A percentile compares a stretch with the other conserved stretches of the same genome.
Conservation (phyloP, 2,888 invertebrate species). For the Nemotelus nigrinus region DNA sequence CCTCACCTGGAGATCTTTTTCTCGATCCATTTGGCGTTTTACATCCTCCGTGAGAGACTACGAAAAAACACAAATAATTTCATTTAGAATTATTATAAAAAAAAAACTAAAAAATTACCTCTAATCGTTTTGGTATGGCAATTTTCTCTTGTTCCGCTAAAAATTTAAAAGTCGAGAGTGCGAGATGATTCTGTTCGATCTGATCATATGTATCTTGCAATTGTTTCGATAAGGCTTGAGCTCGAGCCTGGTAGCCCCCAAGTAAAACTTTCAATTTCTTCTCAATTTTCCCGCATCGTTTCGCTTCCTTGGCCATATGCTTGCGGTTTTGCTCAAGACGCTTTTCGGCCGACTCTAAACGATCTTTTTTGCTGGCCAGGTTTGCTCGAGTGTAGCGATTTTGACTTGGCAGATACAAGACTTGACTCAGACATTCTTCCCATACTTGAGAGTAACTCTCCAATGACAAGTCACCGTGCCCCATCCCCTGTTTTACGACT, state of each 20-base stretch:
- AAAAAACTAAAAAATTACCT: conserved; percentile 67
- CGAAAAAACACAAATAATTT: background rate
- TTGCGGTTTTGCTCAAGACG: conserved; percentile 90
- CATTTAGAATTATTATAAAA: conserved; percentile 10
- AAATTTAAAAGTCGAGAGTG: conserved; percentile 90
- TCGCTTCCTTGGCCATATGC: conserved; percentile 97
- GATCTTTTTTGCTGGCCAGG: conserved; percentile 94
- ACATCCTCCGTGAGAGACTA: conserved; percentile 92
- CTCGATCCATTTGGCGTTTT: conserved; percentile 89
- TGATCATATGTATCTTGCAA: conserved; percentile 88
- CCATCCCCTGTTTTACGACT: conserved; percentile 91
- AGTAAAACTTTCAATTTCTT: conserved; percentile 96
- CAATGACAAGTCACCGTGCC: conserved; percentile 90
- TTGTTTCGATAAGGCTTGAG: conserved; percentile 88
- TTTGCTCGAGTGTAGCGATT: conserved; percentile 93
- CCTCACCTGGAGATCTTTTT: conserved; percentile 84
- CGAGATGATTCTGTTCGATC: conserved; percentile 88
- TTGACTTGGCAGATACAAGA: conserved; percentile 90
- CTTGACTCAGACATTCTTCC: conserved; percentile 95
- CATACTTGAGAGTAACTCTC: conserved; percentile 95
- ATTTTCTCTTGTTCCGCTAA: conserved; percentile 88
- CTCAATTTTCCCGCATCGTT: conserved; percentile 96
- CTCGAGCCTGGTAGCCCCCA: conserved; percentile 85
- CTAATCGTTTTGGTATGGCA: conserved; percentile 89
- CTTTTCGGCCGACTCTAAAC: conserved; percentile 92